Percentiles rank a stretch among this genome's conserved stretches.
Evolutionary conservation across 1,140 invertebrate species (phyloP).

Genomic region (Ericerus pela): DNA sequence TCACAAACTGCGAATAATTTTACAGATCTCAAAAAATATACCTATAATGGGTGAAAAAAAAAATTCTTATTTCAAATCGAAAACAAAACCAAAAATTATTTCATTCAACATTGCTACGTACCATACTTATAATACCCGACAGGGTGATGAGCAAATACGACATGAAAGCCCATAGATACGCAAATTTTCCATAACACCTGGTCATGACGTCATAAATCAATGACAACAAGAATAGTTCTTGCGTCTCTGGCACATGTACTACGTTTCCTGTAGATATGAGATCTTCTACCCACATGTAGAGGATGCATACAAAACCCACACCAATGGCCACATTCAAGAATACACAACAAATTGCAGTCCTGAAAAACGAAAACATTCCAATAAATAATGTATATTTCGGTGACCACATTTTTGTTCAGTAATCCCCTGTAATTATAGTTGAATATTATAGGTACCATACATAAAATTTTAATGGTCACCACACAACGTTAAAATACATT

Average conservation of each 20-base stretch:
- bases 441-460: too few relatives aligned
- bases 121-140: slow-evolving; percentile 36
- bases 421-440: too few relatives aligned
- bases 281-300: slow-evolving; percentile 29
- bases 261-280: slow-evolving; percentile 17
- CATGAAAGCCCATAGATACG: slow-evolving; percentile 31
- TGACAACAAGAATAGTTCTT: slow-evolving; percentile 32
- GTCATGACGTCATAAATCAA: slow-evolving; percentile 33
- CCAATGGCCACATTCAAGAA: slow-evolving; percentile 33
- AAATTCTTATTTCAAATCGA: neutral
- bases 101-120: slow-evolving; percentile 23
- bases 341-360: slow-evolving; percentile 33
- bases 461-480: too few relatives aligned
- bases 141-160: slow-evolving; percentile 32
- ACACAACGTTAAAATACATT: neutral
- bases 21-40: neutral
- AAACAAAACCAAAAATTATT: slow-evolving; percentile 8
- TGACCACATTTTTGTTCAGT: too few relatives aligned
- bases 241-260: slow-evolving; percentile 21
- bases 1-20: neutral
- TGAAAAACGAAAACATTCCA: too few relatives aligned
- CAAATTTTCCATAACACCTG: slow-evolving; percentile 23
- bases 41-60: neutral
- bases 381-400: too few relatives aligned
- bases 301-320: slow-evolving; percentile 30